Percentiles rank a stretch among this genome's conserved stretches.
phyloP scores from a whole-genome alignment of 1,140 invertebrate genomes.

The Pectinophora gossypiella region DNA sequence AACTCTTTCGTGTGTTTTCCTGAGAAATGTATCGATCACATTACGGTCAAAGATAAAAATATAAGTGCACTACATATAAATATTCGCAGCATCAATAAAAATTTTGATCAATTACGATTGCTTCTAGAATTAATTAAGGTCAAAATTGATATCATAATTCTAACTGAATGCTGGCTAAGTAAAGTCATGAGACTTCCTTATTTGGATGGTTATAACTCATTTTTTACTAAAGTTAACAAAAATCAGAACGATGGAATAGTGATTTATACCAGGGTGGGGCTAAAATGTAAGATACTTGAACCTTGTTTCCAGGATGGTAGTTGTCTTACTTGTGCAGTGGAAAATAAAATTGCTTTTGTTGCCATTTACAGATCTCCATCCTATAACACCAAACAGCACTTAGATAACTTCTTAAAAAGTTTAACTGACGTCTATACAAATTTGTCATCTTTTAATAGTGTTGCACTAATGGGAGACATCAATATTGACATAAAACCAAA shows the following conservation, averaged over 20 bases:
- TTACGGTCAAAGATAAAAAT: neutral
- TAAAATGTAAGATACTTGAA: slow-evolving; percentile 15
- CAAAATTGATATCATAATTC: slow-evolving; percentile 7
- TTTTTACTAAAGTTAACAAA: slow-evolving; percentile 7
- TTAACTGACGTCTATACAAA: slow-evolving; percentile 12
- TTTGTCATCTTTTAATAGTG: slow-evolving; percentile 11
- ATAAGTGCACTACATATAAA: slow-evolving; percentile 3
- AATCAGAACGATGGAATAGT: slow-evolving; percentile 25
- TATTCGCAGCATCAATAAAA: slow-evolving; percentile 5
- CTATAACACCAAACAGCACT: slow-evolving; percentile 9
- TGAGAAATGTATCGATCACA: too few species aligned
- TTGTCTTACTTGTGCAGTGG: slow-evolving; percentile 15
- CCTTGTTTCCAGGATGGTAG: slow-evolving; percentile 13
- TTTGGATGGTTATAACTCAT: slow-evolving; percentile 7
- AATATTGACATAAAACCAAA: slow-evolving; percentile 11
- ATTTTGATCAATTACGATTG: slow-evolving; percentile 6
- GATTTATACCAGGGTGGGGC: slow-evolving; percentile 11
- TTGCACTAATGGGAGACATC: slow-evolving; percentile 22
- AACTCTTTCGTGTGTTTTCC: too few species aligned
- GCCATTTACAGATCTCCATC: slow-evolving; percentile 21
- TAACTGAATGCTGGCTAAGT: slow-evolving; percentile 16
- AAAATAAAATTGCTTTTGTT: slow-evolving; percentile 12
- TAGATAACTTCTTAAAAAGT: slow-evolving; percentile 15
- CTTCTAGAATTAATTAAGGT: neutral
- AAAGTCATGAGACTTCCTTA: slow-evolving; percentile 2